These are phyloP conservation scores for Neopipo cinnamomea DNA, from an alignment of 2,113 vertebrate species.

Conservation along the genomic window DNA sequence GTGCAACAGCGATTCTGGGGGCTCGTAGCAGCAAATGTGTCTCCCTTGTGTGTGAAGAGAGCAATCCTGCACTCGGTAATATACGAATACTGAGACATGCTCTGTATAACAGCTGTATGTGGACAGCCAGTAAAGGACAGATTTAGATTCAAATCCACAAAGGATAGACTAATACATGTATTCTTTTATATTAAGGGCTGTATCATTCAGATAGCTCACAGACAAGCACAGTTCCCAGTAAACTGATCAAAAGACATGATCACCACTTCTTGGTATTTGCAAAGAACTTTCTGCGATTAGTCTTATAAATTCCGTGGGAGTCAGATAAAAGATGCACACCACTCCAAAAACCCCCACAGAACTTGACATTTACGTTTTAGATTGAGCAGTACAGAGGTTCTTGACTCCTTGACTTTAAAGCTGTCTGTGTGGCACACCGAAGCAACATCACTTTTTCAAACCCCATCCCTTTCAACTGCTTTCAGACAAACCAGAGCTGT, in stretches of 20 bases:
- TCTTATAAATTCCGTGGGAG: background rate
- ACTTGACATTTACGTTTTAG: background rate
- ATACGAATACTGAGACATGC: rapidly evolving
- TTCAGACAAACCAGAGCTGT: background rate
- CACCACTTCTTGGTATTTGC: background rate
- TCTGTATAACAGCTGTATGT: background rate
- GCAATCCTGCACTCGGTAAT: background rate
- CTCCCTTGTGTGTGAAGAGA: background rate
- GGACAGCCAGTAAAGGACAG: background rate
- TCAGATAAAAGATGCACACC: background rate
- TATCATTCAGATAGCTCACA: background rate
- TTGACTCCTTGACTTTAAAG: background rate
- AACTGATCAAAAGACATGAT: background rate
- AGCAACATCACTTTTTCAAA: background rate
- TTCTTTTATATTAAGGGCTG: background rate
- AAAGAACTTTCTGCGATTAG: background rate
- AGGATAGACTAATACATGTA: background rate
- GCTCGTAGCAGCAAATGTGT: background rate
- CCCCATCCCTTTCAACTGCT: background rate
- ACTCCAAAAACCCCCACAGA: background rate
- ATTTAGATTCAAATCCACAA: background rate
- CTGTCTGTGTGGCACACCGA: background rate
- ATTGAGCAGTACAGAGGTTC: background rate
- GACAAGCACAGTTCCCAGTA: background rate
- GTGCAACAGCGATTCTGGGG: background rate